phyloP scores from a whole-genome alignment of 2,888 invertebrate species.

The Copidosoma aretas region DNA sequence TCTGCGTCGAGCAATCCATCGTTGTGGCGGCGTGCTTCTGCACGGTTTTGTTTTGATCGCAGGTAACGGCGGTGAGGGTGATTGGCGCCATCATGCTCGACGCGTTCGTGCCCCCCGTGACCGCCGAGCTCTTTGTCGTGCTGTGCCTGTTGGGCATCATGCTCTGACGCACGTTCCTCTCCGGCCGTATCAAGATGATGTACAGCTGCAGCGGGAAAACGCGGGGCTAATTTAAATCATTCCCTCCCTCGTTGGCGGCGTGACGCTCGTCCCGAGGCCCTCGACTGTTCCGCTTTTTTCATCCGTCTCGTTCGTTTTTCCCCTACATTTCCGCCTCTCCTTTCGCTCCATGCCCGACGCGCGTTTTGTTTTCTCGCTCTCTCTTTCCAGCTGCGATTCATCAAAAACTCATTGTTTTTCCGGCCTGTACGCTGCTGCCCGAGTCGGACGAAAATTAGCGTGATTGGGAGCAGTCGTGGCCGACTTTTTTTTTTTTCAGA shows the following conservation, averaged over 20 bases:
- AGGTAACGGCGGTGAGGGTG: slow-evolving; percentile 72
- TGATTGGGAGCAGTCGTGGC: no score
- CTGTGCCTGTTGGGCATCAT: slow-evolving; percentile 79
- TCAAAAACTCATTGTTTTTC: no score
- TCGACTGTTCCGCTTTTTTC: no score
- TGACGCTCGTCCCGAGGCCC: no score
- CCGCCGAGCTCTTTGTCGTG: slow-evolving; percentile 69
- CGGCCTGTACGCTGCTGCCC: no score
- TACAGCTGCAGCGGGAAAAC: slow-evolving; percentile 70
- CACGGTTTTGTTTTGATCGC: slow-evolving; percentile 72
- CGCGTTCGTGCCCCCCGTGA: slow-evolving; percentile 67
- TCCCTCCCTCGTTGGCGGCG: no score
- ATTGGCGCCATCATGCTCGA: slow-evolving; percentile 75
- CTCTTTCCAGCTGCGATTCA: no score
- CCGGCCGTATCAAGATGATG: slow-evolving; percentile 87
- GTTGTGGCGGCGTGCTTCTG: slow-evolving; percentile 66
- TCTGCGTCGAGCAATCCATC: slow-evolving; percentile 58
- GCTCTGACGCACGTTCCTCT: slow-evolving; percentile 86
- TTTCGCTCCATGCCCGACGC: neutral
- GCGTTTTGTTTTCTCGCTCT: no score
- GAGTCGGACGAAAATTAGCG: no score
- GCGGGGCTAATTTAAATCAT: no score
- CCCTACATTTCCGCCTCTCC: neutral
- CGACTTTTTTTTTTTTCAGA: no score
- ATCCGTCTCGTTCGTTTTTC: no score